Percentiles rank a stretch among this genome's conserved stretches.
Conservation (phyloP, 2,888 invertebrate genomes). For the Apotomis betuletana region DNA sequence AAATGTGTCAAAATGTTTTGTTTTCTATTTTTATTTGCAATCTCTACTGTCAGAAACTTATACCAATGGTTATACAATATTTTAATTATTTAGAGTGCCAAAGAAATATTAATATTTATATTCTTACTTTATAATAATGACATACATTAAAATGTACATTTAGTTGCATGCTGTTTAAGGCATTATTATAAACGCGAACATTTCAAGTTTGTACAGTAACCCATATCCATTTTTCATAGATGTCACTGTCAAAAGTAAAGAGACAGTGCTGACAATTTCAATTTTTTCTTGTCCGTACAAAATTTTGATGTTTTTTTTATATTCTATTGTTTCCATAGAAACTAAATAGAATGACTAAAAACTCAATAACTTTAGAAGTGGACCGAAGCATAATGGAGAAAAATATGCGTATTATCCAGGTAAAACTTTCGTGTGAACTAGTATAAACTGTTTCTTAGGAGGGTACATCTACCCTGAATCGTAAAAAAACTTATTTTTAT, state of each 20-base stretch:
- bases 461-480: background rate
- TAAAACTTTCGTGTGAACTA: constrained; percentile 47
- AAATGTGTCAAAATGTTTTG: constrained; percentile 36
- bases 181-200: background rate
- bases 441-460: background rate
- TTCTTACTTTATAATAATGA: too few species aligned
- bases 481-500: constrained; percentile 39
- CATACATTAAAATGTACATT: background rate
- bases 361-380: constrained; percentile 83
- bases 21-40: constrained; percentile 39
- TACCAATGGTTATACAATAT: too few species aligned
- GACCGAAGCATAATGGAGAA: constrained; percentile 85
- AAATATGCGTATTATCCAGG: constrained; percentile 78
- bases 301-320: background rate
- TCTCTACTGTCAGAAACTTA: background rate
- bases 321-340: constrained; percentile 50
- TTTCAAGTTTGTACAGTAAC: background rate
- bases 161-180: background rate
- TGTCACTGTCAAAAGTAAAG: too few species aligned
- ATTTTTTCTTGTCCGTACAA: background rate
- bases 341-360: constrained; percentile 70
- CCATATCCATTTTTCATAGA: background rate
- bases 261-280: too few species aligned
- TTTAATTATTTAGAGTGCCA: background rate
- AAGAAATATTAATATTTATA: too few species aligned